Evolutionary conservation across 2,113 vertebrate species (phyloP).

Genomic region (Coreoperca whiteheadi): DNA sequence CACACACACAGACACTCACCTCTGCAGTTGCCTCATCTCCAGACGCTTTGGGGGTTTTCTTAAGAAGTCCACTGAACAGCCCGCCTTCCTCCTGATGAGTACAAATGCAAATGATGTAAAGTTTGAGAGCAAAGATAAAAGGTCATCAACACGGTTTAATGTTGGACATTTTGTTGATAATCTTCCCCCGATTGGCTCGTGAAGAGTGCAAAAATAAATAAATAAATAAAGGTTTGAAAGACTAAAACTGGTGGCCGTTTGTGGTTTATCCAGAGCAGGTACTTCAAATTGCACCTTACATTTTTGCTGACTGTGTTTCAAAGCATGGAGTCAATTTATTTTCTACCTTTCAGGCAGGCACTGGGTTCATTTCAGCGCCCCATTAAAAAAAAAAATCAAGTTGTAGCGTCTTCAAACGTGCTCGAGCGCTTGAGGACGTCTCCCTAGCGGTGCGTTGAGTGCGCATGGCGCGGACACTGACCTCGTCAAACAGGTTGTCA

Average conservation of each 20-base stretch:
- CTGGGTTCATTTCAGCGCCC: neutral
- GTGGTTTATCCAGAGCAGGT: neutral
- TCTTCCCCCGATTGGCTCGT: neutral
- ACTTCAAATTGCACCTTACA: neutral
- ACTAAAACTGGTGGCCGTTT: neutral
- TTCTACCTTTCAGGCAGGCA: neutral
- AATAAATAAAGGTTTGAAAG: neutral
- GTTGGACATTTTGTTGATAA: neutral
- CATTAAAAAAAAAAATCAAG: neutral
- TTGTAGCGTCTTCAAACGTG: neutral
- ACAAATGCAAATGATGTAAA: neutral
- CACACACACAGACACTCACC: conserved; percentile 40
- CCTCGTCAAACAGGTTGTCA: conserved; percentile 71
- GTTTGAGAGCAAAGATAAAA: neutral
- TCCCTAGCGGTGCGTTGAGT: neutral
- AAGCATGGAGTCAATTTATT: neutral
- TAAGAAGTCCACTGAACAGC: conserved; percentile 67
- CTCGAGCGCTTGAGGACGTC: no score
- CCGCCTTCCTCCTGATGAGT: conserved; percentile 66
- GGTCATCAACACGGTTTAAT: neutral
- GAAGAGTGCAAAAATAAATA: neutral
- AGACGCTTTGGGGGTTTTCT: conserved; percentile 58
- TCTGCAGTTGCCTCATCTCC: conserved; percentile 44
- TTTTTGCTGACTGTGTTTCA: neutral
- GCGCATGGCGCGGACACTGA: neutral